Conservation (phyloP, 2,113 vertebrate species). For the Pitta sordida region DNA sequence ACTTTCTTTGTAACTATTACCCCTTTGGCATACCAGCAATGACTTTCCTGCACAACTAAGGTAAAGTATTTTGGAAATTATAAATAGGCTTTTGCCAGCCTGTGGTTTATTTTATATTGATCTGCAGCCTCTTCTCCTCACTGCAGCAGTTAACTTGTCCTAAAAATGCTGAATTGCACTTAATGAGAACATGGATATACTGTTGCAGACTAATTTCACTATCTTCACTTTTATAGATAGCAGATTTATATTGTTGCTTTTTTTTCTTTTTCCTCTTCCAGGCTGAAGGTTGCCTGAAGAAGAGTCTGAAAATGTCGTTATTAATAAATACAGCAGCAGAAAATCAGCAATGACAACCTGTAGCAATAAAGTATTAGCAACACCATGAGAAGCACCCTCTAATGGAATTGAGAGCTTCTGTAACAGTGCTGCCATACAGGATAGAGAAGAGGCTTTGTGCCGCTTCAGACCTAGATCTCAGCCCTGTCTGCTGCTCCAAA, state of each 20-base stretch:
- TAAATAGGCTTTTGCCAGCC: background rate
- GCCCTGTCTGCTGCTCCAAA: background rate
- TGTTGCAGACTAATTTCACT: constrained; percentile 18
- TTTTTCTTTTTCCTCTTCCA: background rate
- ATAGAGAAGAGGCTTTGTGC: background rate
- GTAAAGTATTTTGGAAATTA: background rate
- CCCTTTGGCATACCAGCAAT: fast-evolving
- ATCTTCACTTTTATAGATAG: constrained; percentile 20
- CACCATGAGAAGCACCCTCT: background rate
- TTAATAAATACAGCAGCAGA: background rate
- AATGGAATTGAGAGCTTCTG: background rate
- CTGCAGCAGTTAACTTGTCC: constrained; percentile 22
- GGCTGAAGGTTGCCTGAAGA: background rate
- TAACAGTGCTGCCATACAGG: fast-evolving
- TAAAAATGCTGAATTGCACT: constrained; percentile 38
- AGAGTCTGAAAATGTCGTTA: background rate
- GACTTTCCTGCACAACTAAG: background rate
- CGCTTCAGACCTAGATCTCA: background rate
- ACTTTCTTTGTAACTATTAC: background rate
- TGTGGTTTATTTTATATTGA: constrained; percentile 3
- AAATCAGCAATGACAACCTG: background rate
- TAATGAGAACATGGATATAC: constrained; percentile 19
- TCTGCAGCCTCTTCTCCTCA: background rate
- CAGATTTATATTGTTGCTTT: constrained; percentile 3
- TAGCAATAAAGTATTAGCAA: background rate